Evolutionary conservation across 2,113 vertebrate genomes (phyloP).

Genomic region (Oryzias woworae): DNA sequence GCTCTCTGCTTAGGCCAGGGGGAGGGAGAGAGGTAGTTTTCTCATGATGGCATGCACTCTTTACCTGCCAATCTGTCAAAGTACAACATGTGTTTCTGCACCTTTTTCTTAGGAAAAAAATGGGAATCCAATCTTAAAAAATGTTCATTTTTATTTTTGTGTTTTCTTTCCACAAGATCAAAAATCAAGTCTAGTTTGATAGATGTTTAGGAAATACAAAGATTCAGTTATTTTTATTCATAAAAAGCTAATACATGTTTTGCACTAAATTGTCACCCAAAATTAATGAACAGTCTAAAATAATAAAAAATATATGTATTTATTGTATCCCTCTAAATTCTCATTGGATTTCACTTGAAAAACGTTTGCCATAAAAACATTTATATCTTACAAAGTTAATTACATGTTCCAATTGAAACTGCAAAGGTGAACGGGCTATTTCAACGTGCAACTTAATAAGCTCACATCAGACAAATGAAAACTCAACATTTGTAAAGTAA

Average conservation of each 20-base stretch:
- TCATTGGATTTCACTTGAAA: conserved; percentile 23
- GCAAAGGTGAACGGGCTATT: conserved; percentile 46
- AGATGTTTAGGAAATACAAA: too few species aligned
- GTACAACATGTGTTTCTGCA: not conserved
- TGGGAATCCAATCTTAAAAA: not conserved
- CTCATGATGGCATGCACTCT: conserved; percentile 27
- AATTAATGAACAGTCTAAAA: too few species aligned
- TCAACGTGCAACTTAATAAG: conserved; percentile 19
- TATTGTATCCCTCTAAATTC: too few species aligned
- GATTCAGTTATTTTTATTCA: too few species aligned
- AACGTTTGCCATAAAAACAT: conserved; percentile 43
- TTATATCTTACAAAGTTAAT: conserved; percentile 47
- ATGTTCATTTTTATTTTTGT: not conserved
- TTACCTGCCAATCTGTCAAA: conserved; percentile 28
- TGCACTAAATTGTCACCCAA: too few species aligned
- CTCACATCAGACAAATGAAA: conserved; percentile 26
- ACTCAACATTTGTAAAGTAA: conserved; percentile 47
- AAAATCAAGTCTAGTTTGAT: too few species aligned
- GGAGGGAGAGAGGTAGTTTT: conserved; percentile 16
- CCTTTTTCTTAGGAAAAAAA: not conserved
- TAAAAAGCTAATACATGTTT: too few species aligned
- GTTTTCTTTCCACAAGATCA: too few species aligned
- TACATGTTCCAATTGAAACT: conserved; percentile 42
- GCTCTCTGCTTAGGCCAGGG: conserved; percentile 9
- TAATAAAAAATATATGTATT: too few species aligned